A percentile compares a stretch with the other conserved stretches of the same genome.
phyloP scores from a whole-genome alignment of 2,888 invertebrate species.

The Fissipunctia ypsillon region DNA sequence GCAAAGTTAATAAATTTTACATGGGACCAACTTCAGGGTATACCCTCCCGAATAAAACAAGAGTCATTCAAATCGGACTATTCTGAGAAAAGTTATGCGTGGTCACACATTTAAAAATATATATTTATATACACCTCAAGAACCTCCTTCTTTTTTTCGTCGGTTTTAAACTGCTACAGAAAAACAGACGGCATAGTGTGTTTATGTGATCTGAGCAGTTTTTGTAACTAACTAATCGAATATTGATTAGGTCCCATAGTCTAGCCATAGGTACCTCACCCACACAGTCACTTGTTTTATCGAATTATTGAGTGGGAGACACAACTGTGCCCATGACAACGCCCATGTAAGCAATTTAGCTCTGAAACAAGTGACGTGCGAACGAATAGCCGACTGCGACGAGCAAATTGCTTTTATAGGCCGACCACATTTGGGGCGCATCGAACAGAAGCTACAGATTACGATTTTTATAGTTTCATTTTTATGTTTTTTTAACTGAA shows the following conservation, averaged over 20 bases:
- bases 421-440: constrained; percentile 4
- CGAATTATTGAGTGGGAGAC: constrained; percentile 10
- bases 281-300: constrained; percentile 14
- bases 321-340: constrained; percentile 13
- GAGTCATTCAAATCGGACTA: too few relatives aligned
- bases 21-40: too few relatives aligned
- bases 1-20: too few relatives aligned
- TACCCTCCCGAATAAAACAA: too few relatives aligned
- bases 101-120: too few relatives aligned
- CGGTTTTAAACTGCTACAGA: too few relatives aligned
- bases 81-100: too few relatives aligned
- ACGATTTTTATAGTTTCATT: not conserved
- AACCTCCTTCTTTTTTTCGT: too few relatives aligned
- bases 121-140: too few relatives aligned
- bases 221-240: not conserved
- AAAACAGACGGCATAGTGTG: too few relatives aligned
- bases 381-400: not conserved
- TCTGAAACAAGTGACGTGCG: constrained; percentile 33
- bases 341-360: constrained; percentile 31
- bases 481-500: too few relatives aligned
- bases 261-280: constrained; percentile 3
- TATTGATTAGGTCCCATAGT: not conserved
- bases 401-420: constrained; percentile 21
- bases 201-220: too few relatives aligned
- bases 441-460: not conserved